phyloP scores from a whole-genome alignment of 2,797 vertebrate species.

The Falco rusticolus region DNA sequence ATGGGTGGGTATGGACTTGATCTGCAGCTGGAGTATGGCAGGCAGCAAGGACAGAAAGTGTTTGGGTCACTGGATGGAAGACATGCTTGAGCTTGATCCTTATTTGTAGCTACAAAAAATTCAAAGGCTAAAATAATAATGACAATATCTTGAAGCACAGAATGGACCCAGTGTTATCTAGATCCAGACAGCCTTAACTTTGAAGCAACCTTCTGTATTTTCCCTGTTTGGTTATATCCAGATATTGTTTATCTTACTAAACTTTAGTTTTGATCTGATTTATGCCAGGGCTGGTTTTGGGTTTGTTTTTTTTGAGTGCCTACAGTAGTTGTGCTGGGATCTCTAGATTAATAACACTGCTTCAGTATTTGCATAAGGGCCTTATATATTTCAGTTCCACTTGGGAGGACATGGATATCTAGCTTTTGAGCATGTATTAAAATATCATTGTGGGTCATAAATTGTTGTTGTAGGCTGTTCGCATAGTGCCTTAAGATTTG shows the following conservation, averaged over 20 bases:
- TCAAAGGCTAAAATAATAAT: background rate
- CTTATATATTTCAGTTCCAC: constrained; percentile 4
- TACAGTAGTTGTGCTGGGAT: background rate
- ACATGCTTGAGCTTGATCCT: background rate
- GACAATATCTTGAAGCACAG: background rate
- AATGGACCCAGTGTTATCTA: background rate
- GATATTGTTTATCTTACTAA: background rate
- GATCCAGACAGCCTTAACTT: background rate
- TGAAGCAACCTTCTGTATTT: background rate
- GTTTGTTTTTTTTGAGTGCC: background rate
- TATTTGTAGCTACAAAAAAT: background rate
- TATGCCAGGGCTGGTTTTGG: background rate
- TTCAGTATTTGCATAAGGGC: background rate
- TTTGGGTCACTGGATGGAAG: background rate
- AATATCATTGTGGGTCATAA: constrained; percentile 7
- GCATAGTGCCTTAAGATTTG: background rate
- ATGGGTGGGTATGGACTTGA: background rate
- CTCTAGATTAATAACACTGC: background rate
- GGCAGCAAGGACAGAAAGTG: background rate
- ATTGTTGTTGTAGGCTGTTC: constrained; percentile 16
- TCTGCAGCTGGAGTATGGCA: background rate
- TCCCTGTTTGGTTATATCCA: background rate
- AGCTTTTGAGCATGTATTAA: constrained; percentile 5
- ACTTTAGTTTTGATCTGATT: background rate
- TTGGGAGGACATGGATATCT: background rate